phyloP scores from a whole-genome alignment of 2,113 vertebrate genomes.

The Tenebrosternarchus preto region DNA sequence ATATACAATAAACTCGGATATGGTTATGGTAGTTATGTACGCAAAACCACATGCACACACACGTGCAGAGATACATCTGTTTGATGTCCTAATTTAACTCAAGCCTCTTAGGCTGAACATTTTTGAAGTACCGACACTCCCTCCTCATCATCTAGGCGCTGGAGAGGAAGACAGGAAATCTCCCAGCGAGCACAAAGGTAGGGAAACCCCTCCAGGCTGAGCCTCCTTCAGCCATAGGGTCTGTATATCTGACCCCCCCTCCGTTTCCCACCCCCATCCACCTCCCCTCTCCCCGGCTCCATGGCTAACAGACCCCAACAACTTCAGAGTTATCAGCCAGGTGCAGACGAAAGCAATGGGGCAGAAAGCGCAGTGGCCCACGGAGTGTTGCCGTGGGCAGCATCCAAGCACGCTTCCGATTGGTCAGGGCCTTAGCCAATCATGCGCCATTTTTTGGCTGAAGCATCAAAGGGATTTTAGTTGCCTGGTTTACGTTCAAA shows the following conservation, averaged over 20 bases:
- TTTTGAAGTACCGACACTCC: background rate
- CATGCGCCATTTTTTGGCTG: background rate
- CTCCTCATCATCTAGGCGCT: background rate
- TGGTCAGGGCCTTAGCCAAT: background rate
- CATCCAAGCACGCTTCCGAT: background rate
- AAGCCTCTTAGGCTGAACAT: background rate
- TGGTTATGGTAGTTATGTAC: background rate
- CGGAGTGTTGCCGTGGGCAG: background rate
- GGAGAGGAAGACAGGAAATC: background rate
- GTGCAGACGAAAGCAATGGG: background rate
- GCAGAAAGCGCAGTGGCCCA: background rate
- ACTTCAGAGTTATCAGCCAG: constrained; percentile 15
- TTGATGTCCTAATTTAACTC: constrained; percentile 18
- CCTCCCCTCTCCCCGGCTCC: constrained; percentile 20
- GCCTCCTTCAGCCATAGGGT: background rate
- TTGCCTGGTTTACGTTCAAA: background rate
- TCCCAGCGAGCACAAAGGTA: background rate
- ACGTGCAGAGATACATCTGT: background rate
- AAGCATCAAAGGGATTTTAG: background rate
- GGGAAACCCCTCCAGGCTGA: background rate
- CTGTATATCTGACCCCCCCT: constrained; percentile 15
- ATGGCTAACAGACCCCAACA: background rate
- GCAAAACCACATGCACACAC: background rate
- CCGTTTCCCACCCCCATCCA: constrained; percentile 13
- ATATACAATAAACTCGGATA: constrained; percentile 23